A percentile compares a stretch with the other conserved stretches of the same genome.
Conservation (phyloP, 1,140 invertebrate genomes). For the Zophobas morio region DNA sequence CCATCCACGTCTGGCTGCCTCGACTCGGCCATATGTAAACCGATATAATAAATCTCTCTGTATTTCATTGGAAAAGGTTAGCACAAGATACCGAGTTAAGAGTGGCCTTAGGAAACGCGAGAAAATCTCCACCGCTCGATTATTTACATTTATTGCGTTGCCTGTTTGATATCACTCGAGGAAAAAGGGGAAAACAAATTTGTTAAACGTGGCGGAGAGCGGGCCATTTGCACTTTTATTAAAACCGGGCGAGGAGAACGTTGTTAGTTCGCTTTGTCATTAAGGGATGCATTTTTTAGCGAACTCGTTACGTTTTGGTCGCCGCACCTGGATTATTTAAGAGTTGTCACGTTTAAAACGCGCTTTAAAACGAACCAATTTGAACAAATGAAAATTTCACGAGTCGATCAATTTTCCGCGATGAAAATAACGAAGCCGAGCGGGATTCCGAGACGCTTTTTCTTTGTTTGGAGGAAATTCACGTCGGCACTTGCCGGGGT, state of each 20-base stretch:
- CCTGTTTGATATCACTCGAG: slow-evolving; percentile 42
- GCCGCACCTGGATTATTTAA: no score
- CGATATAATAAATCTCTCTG: slow-evolving; percentile 42
- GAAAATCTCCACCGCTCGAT: slow-evolving; percentile 49
- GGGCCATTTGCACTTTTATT: not conserved
- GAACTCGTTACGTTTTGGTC: no score
- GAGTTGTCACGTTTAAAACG: no score
- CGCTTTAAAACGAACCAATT: no score
- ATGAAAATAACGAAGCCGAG: no score
- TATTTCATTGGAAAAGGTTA: slow-evolving; percentile 40
- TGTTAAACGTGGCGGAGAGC: not conserved
- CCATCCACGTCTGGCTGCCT: slow-evolving; percentile 23
- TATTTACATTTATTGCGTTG: slow-evolving; percentile 52
- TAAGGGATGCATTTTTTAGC: no score
- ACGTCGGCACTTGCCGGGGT: no score
- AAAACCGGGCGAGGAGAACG: not conserved
- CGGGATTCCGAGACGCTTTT: no score
- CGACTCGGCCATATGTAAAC: slow-evolving; percentile 40
- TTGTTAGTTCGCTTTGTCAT: not conserved
- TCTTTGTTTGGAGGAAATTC: no score
- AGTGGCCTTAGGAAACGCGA: slow-evolving; percentile 48
- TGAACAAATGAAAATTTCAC: no score
- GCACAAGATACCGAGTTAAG: slow-evolving; percentile 32
- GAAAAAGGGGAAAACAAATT: slow-evolving; percentile 1
- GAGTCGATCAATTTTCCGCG: no score